These are phyloP conservation scores for Montipora sp. DNA, from an alignment of 64 coral and sea anemone genomes.

Conservation along the genomic window DNA sequence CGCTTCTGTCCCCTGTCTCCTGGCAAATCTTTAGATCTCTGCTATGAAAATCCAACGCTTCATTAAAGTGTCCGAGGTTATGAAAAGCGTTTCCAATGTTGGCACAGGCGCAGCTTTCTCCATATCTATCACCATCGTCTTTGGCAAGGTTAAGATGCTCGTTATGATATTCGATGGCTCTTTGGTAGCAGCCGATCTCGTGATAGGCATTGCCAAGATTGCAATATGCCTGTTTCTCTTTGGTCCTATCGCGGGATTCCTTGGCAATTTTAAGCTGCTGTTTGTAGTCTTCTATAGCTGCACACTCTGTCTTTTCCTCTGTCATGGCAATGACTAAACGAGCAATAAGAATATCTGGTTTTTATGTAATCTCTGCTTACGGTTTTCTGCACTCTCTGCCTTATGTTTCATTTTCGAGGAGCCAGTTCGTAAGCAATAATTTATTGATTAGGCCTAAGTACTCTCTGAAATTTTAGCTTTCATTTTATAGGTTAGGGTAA, in stretches of 20 bases:
- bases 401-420: too few species aligned
- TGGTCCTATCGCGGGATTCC: background rate
- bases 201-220: background rate
- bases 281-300: background rate
- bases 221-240: background rate
- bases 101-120: constrained; percentile 7
- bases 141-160: background rate
- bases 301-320: background rate
- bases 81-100: background rate
- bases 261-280: background rate
- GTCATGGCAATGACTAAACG: background rate
- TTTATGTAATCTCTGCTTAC: too few species aligned
- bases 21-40: background rate
- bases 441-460: too few species aligned
- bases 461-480: too few species aligned
- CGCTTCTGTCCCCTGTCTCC: background rate
- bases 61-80: background rate
- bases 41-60: background rate
- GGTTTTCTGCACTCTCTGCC: too few species aligned
- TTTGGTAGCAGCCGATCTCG: background rate
- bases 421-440: too few species aligned
- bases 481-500: too few species aligned
- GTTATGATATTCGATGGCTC: background rate
- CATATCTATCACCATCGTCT: background rate
- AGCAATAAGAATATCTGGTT: too few species aligned